Evolutionary conservation across 2,888 invertebrate species (phyloP).

Genomic region (Erebia palarica): DNA sequence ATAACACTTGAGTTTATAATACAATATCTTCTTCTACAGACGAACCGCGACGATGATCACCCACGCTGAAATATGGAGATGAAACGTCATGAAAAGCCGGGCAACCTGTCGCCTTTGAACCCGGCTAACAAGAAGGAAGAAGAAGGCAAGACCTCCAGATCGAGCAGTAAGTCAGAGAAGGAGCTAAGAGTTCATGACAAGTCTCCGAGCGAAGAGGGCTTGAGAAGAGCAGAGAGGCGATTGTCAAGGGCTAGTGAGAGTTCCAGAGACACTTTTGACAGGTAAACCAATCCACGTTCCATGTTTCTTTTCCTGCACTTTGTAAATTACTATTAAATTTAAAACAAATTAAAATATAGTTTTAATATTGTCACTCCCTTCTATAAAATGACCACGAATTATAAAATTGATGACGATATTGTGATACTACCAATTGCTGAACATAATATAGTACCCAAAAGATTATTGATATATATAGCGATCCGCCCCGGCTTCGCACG

Average conservation of each 20-base stretch:
- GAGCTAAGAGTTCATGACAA: conserved; percentile 68
- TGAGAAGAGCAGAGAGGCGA: conserved; percentile 56
- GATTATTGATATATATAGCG: no score
- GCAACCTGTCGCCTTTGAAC: conserved; percentile 72
- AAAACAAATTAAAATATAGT: no score
- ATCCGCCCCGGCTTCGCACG: no score
- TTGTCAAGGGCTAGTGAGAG: conserved; percentile 66
- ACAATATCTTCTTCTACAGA: conserved; percentile 17
- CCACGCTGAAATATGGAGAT: conserved; percentile 71
- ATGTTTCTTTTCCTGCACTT: no score
- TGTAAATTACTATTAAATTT: no score
- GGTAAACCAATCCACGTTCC: conserved; percentile 48
- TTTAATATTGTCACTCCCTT: no score
- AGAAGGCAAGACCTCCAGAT: conserved; percentile 56
- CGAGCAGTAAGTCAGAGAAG: conserved; percentile 68
- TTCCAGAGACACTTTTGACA: conserved; percentile 72
- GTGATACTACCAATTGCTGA: no score
- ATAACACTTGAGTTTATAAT: background rate
- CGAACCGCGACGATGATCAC: conserved; percentile 58
- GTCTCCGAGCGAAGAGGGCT: conserved; percentile 61
- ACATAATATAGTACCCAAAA: no score
- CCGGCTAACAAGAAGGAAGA: conserved; percentile 60
- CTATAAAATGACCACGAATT: background rate
- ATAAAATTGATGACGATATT: background rate
- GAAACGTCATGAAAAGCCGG: conserved; percentile 73